Evolutionary conservation across 2,888 invertebrate species (phyloP).

Genomic region (Ligdia adustata): DNA sequence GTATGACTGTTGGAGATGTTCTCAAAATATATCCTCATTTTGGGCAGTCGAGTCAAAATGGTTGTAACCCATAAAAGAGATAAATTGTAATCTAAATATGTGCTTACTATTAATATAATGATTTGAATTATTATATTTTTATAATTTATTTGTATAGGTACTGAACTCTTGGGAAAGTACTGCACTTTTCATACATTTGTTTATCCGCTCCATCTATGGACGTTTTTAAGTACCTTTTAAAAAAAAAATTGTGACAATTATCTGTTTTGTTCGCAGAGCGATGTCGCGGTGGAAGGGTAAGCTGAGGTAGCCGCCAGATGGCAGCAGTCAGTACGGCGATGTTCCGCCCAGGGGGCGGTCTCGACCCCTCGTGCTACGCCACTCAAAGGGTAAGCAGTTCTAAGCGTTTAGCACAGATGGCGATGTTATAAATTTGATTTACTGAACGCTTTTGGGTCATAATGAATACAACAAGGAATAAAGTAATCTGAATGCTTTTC

Average conservation of each 20-base stretch:
- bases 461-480: too few species aligned
- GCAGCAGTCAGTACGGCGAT: constrained; percentile 89
- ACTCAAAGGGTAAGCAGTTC: constrained; percentile 84
- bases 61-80: too few species aligned
- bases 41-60: too few species aligned
- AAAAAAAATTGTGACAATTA: constrained; percentile 14
- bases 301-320: constrained; percentile 85
- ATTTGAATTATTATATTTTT: too few species aligned
- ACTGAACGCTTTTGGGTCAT: too few species aligned
- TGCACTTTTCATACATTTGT: neutral
- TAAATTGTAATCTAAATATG: too few species aligned
- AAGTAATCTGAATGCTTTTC: too few species aligned
- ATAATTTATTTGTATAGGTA: too few species aligned
- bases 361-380: constrained; percentile 86
- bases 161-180: too few species aligned
- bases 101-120: too few species aligned
- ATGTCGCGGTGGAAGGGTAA: constrained; percentile 85
- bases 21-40: too few species aligned
- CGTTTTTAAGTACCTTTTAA: neutral
- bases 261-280: constrained; percentile 71
- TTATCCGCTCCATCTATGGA: constrained; percentile 7
- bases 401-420: constrained; percentile 53
- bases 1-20: too few species aligned
- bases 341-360: constrained; percentile 86
- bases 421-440: constrained; percentile 28